Evolutionary conservation across 2,113 vertebrate species (phyloP).

Genomic region (Pandion haliaetus): DNA sequence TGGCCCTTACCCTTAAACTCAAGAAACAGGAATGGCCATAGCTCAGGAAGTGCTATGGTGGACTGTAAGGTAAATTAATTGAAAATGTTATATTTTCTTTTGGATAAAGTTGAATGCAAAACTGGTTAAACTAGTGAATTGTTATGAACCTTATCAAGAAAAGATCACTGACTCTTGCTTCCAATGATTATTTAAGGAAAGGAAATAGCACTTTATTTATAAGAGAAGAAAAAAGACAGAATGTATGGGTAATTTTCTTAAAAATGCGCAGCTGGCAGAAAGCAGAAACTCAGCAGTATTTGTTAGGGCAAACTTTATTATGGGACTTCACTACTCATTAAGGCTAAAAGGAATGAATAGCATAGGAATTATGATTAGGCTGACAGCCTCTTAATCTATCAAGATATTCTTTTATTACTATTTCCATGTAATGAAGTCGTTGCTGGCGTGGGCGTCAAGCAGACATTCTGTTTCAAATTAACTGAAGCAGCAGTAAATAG

Average conservation of each 20-base stretch:
- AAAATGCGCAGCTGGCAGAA: neutral
- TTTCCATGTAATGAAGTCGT: neutral
- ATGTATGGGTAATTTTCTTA: neutral
- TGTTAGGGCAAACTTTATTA: neutral
- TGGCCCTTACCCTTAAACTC: neutral
- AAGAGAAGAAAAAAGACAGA: neutral
- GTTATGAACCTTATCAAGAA: neutral
- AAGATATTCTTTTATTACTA: neutral
- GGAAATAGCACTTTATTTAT: neutral
- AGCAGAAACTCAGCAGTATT: neutral
- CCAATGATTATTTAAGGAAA: neutral
- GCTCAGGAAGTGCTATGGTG: neutral
- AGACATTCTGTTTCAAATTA: neutral
- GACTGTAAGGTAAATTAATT: neutral
- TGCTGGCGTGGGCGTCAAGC: neutral
- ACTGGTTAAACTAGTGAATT: neutral
- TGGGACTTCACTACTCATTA: neutral
- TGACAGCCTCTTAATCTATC: neutral
- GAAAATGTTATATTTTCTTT: neutral
- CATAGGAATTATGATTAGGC: neutral
- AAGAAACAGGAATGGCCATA: neutral
- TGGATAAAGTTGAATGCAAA: neutral
- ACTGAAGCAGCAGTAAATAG: neutral
- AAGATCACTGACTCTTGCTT: neutral
- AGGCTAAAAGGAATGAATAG: neutral